Conservation (phyloP, 2,888 invertebrate species). For the Trissolcus brochymenae region DNA sequence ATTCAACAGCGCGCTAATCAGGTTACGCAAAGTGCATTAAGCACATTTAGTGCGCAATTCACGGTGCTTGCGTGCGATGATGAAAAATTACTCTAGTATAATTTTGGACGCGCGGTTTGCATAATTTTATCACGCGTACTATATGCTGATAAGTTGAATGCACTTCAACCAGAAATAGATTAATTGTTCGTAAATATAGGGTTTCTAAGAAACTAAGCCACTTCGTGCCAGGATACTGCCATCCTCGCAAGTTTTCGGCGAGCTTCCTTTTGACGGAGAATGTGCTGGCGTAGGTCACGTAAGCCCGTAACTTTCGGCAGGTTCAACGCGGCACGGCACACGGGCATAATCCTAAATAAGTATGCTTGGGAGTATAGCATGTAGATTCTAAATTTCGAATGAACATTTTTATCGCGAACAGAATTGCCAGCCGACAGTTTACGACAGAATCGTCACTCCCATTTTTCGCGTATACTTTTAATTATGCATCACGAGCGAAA, state of each 20-base stretch:
- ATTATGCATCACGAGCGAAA: constrained; percentile 4
- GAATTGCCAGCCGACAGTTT: background rate
- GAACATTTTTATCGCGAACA: constrained; percentile 4
- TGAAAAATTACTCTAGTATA: constrained; percentile 41
- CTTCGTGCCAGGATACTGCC: constrained; percentile 55
- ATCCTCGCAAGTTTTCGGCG: constrained; percentile 52
- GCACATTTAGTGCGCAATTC: constrained; percentile 42
- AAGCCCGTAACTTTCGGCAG: constrained; percentile 53
- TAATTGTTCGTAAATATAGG: constrained; percentile 56
- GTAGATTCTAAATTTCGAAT: constrained; percentile 44
- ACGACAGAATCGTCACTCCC: constrained; percentile 12
- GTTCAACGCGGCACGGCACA: constrained; percentile 55
- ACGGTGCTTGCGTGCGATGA: constrained; percentile 9
- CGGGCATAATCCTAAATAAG: constrained; percentile 48
- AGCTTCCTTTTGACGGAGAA: constrained; percentile 54
- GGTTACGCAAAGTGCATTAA: constrained; percentile 45
- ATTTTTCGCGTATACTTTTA: constrained; percentile 16
- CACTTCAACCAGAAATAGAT: constrained; percentile 43
- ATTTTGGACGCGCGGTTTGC: constrained; percentile 42
- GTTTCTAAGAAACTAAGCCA: constrained; percentile 48
- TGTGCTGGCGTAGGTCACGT: constrained; percentile 54
- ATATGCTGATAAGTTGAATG: constrained; percentile 53
- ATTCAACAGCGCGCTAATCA: constrained; percentile 22
- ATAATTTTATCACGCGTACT: constrained; percentile 46
- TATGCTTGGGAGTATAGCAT: constrained; percentile 31